Percentiles rank a stretch among this genome's conserved stretches.
Conservation (phyloP, 1,140 invertebrate species). For the Lithobius niger region DNA sequence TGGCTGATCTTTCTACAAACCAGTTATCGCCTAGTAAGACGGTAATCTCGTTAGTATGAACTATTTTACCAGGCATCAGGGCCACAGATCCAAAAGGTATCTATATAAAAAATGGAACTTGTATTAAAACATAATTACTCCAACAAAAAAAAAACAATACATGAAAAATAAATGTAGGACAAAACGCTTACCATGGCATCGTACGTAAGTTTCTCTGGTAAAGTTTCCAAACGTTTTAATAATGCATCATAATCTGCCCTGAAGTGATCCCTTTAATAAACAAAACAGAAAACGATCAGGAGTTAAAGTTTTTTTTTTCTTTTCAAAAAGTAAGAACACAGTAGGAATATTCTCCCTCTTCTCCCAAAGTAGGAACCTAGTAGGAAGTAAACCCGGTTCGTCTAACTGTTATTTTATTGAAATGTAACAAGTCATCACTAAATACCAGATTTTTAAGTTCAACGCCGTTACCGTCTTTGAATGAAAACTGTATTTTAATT, state of each 20-base stretch:
- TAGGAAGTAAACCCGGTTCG: no score
- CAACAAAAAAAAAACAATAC: background rate
- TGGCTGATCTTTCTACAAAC: constrained; percentile 51
- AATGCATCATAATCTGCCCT: constrained; percentile 30
- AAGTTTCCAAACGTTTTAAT: constrained; percentile 24
- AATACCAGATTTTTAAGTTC: no score
- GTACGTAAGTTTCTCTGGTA: constrained; percentile 31
- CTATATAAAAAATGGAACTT: constrained; percentile 18
- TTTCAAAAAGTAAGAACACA: no score
- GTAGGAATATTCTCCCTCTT: no score
- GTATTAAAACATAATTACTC: background rate
- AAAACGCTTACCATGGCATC: constrained; percentile 31
- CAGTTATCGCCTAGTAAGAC: constrained; percentile 52
- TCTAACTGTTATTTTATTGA: no score
- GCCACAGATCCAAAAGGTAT: constrained; percentile 49
- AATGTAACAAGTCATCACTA: no score
- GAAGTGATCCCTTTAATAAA: constrained; percentile 28
- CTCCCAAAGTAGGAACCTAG: no score
- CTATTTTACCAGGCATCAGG: constrained; percentile 50
- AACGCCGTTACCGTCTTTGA: no score
- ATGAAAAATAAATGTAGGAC: background rate
- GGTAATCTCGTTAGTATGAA: constrained; percentile 57
- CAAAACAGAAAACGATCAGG: background rate
- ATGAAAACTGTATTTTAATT: no score
- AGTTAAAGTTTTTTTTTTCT: no score